Evolutionary conservation across 2,888 invertebrate species (phyloP), one percentile per base, ranked within the genome.

Genomic region (Clistopyga incitator): DNA sequence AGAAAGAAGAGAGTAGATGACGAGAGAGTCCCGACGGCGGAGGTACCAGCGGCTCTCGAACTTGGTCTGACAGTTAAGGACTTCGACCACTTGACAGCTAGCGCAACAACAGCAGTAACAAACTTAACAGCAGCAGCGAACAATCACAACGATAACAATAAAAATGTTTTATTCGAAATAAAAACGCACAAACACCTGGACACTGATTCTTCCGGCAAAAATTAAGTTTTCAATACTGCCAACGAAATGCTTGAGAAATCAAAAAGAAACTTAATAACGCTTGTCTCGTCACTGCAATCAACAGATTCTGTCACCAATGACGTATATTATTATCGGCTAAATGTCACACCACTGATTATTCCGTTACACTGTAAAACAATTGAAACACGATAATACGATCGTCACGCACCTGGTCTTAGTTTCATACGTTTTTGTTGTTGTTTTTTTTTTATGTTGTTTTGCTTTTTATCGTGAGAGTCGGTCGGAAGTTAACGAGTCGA

Each of bases 1-100:
- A 81, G 81, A 84, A 84, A 78, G 75, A 84, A 81, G 81, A 84
- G 78, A 80, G 68, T 74, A 79, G 78, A 75, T 74, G 78, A 54
- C 82, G 78, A 83, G 79, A 83, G 83, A 83, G 78, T 78, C 82
- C 64, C 80, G 38, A 67, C 54, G 68, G 68, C 74, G 59, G 38
- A 59, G 82, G 59, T 50, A 74, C 68, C 80, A 76, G 79, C 78
- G 79, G 65, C 59, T 78, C 80, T 76, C 85, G 67, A 75, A 78
- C 81, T 83, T 45, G 56, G 71, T 68, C 72, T 78, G 82, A 82
- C 81, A 81, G 72, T 64, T 68, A 70, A 68, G 75, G 78, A 72
- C 68, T 52, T 59, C 78, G 78, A 67, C 65, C 70, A 74, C 84
- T 84, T 78, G 78, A 78, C 81, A 71, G 78, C 76, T 50, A 71